Evolutionary conservation across 1,140 invertebrate species (phyloP).

Genomic region (Trissolcus basalis): DNA sequence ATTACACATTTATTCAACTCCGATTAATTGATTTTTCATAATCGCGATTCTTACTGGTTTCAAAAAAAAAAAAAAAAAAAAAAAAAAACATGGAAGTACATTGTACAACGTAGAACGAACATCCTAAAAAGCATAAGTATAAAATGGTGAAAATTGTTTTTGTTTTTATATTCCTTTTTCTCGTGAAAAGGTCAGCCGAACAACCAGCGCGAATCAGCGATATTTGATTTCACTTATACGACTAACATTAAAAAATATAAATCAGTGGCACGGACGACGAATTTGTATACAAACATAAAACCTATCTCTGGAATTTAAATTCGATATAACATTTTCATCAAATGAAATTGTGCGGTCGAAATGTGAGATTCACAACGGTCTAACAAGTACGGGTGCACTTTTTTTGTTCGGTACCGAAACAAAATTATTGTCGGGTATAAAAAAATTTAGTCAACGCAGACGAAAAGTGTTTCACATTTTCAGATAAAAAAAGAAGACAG

Average conservation of each 20-base stretch:
- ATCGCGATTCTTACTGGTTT: too few species aligned
- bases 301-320: slow-evolving; percentile 23
- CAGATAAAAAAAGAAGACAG: too few species aligned
- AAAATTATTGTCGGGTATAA: slow-evolving; percentile 9
- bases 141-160: slow-evolving; percentile 23
- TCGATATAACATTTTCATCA: slow-evolving; percentile 26
- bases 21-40: too few species aligned
- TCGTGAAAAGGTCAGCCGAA: slow-evolving; percentile 30
- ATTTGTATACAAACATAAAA: background rate
- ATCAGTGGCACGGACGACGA: slow-evolving; percentile 10
- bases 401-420: slow-evolving; percentile 8
- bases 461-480: slow-evolving; percentile 3
- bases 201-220: slow-evolving; percentile 12
- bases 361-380: slow-evolving; percentile 10
- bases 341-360: slow-evolving; percentile 23
- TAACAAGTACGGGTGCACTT: slow-evolving; percentile 15
- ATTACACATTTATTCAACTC: too few species aligned
- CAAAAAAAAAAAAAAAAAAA: too few species aligned
- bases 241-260: slow-evolving; percentile 16
- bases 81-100: too few species aligned
- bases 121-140: slow-evolving; percentile 17
- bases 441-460: background rate
- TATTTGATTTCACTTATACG: slow-evolving; percentile 6
- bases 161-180: slow-evolving; percentile 6
- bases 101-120: too few species aligned